phyloP scores from a whole-genome alignment of 2,113 vertebrate genomes.

The Gallinago jamesoni region DNA sequence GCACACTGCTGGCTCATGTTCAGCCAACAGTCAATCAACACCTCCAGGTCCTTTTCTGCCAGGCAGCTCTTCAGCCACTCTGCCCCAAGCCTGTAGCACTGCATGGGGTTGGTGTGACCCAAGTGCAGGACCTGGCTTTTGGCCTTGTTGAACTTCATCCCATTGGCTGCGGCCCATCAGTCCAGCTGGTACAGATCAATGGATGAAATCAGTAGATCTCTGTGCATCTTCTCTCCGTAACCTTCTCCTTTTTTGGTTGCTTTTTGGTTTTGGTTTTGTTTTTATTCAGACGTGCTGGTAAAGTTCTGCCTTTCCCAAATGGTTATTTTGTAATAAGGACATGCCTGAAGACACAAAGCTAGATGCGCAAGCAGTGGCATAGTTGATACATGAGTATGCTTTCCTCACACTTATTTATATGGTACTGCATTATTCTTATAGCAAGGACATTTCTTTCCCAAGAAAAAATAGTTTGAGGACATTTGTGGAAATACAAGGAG shows the following conservation, averaged over 20 bases:
- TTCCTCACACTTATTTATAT: neutral
- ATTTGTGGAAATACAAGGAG: neutral
- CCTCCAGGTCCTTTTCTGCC: neutral
- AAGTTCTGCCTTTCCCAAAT: neutral
- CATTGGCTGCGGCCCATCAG: fast-evolving
- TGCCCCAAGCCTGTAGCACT: neutral
- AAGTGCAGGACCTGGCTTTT: fast-evolving
- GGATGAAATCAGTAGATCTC: neutral
- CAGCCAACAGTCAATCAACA: fast-evolving
- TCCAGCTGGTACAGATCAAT: neutral
- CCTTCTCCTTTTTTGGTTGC: neutral
- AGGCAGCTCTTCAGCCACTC: neutral
- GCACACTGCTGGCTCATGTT: neutral
- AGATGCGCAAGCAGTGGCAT: neutral
- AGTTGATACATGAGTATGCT: neutral
- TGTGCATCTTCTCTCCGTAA: neutral
- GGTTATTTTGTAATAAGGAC: neutral
- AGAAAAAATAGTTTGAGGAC: neutral
- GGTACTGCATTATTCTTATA: neutral
- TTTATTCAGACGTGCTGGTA: neutral
- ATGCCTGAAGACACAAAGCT: neutral
- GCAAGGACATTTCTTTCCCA: neutral
- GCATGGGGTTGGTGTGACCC: neutral
- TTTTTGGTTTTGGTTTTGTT: neutral
- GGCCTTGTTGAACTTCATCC: neutral